phyloP scores from a whole-genome alignment of 2,797 vertebrate genomes.

The Morus bassanus region DNA sequence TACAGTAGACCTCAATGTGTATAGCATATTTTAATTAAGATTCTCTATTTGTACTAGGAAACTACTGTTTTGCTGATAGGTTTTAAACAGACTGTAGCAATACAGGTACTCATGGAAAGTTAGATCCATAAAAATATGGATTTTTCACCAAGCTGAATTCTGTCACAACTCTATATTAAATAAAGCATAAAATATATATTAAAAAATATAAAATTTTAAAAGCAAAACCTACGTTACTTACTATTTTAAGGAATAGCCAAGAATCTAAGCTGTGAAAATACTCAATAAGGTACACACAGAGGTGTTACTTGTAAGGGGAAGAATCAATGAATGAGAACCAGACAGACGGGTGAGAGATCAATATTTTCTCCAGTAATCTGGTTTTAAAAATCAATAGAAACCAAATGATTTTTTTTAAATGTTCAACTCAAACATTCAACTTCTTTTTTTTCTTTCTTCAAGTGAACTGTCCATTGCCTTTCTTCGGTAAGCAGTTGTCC shows the following conservation, averaged over 20 bases:
- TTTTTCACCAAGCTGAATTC: neutral
- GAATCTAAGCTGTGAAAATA: neutral
- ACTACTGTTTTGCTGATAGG: neutral
- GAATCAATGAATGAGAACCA: conserved; percentile 9
- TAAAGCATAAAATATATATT: neutral
- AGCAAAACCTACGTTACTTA: neutral
- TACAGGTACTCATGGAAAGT: neutral
- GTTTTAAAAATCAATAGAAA: conserved; percentile 51
- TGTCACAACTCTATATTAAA: neutral
- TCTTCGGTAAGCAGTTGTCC: neutral
- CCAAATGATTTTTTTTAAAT: neutral
- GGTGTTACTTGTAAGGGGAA: neutral
- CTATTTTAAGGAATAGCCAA: neutral
- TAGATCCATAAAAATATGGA: neutral
- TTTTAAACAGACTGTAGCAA: neutral
- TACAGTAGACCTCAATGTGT: neutral
- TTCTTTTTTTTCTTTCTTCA: neutral
- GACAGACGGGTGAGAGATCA: conserved; percentile 27
- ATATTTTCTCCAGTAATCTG: conserved; percentile 31
- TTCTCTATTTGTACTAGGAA: neutral
- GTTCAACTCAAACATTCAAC: neutral
- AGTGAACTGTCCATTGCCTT: neutral
- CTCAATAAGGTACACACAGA: neutral
- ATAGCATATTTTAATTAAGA: neutral
- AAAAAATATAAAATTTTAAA: neutral